phyloP scores from a whole-genome alignment of 2,888 invertebrate species.

The Aphidius colemani region DNA sequence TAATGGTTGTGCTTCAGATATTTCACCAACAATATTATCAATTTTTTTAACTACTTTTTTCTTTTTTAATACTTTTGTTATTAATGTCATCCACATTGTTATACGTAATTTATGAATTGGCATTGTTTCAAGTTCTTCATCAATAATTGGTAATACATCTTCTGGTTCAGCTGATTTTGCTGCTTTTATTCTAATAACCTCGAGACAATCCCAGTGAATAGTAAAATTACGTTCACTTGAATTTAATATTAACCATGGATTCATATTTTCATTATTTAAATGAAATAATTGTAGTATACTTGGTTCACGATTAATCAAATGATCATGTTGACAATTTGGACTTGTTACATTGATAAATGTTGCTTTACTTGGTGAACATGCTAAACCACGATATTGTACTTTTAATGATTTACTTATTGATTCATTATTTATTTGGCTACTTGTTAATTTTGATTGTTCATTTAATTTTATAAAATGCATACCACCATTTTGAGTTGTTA shows the following conservation, averaged over 20 bases:
- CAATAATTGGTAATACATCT: conserved; percentile 32
- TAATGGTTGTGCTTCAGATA: conserved; percentile 46
- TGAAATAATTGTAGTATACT: conserved; percentile 45
- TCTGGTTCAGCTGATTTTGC: conserved; percentile 37
- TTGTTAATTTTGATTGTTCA: conserved; percentile 30
- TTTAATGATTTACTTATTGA: neutral
- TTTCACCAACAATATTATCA: conserved; percentile 39
- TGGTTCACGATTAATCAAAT: conserved; percentile 53
- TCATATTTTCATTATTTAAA: conserved; percentile 37
- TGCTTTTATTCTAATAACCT: conserved; percentile 47
- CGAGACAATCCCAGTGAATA: conserved; percentile 55
- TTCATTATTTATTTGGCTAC: conserved; percentile 33
- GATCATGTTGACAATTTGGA: conserved; percentile 53
- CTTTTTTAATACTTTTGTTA: conserved; percentile 45
- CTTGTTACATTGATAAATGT: conserved; percentile 47
- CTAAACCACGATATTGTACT: conserved; percentile 50
- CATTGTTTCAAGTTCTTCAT: conserved; percentile 40
- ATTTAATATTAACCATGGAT: conserved; percentile 40
- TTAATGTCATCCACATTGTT: conserved; percentile 49
- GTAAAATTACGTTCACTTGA: conserved; percentile 34
- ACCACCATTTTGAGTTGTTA: conserved; percentile 45
- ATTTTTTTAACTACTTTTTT: conserved; percentile 39
- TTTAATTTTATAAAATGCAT: conserved; percentile 35
- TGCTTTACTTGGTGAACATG: conserved; percentile 43
- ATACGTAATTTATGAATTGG: conserved; percentile 42